These are phyloP conservation scores for Agriotes lineatus DNA, from an alignment of 2,888 invertebrate species.

Conservation along the genomic window DNA sequence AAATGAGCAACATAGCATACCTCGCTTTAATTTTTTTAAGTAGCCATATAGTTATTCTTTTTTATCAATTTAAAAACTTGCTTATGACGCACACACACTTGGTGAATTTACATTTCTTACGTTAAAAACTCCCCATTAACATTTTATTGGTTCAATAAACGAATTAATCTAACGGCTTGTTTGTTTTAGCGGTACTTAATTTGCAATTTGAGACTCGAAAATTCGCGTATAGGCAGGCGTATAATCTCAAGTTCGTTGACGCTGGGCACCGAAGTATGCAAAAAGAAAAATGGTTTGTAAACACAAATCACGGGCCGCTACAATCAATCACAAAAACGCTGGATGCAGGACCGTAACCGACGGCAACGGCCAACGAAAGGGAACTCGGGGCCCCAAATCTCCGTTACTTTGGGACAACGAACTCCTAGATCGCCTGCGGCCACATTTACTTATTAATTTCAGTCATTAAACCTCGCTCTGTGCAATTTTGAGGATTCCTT, in stretches of 20 bases:
- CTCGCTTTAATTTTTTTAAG: too few relatives aligned
- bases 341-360: constrained; percentile 31
- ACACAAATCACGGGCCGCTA: constrained; percentile 12
- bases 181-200: too few relatives aligned
- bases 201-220: too few relatives aligned
- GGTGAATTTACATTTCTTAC: too few relatives aligned
- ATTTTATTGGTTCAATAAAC: too few relatives aligned
- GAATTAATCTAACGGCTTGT: too few relatives aligned
- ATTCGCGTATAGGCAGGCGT: too few relatives aligned
- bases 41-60: too few relatives aligned
- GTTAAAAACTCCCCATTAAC: too few relatives aligned
- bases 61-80: too few relatives aligned
- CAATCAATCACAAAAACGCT: constrained; percentile 32
- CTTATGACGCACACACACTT: too few relatives aligned
- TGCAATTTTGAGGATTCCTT: constrained; percentile 24
- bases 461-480: constrained; percentile 12
- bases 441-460: constrained; percentile 33
- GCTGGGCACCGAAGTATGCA: constrained; percentile 19
- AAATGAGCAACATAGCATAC: too few relatives aligned
- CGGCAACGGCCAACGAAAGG: constrained; percentile 54
- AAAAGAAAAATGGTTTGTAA: constrained; percentile 24
- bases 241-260: constrained; percentile 20
- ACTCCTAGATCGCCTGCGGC: constrained; percentile 36
- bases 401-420: constrained; percentile 50
- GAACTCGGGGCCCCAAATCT: constrained; percentile 46